Percentiles rank a stretch among this genome's conserved stretches.
Evolutionary conservation across 1,140 invertebrate genomes (phyloP).

Genomic region (Holcopasites calliopsidis): DNA sequence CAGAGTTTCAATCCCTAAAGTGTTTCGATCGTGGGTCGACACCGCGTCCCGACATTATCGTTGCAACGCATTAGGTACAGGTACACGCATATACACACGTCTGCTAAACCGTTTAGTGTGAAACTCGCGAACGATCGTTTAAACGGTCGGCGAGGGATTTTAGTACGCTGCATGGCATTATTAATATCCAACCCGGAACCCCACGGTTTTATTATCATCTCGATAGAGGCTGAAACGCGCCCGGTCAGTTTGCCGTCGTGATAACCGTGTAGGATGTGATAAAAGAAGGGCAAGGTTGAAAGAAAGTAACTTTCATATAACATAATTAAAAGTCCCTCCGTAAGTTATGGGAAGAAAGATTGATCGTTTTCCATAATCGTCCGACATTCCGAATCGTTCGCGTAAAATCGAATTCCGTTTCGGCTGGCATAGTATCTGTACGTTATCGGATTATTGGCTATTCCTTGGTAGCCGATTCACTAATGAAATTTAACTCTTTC

Average conservation of each 20-base stretch:
- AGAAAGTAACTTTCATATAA: no score
- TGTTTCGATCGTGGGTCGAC: conserved; percentile 34
- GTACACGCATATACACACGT: conserved; percentile 15
- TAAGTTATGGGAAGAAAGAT: no score
- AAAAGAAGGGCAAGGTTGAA: not conserved
- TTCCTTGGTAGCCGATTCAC: not conserved
- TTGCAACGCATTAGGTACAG: conserved; percentile 37
- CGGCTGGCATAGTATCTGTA: not conserved
- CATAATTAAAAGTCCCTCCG: no score
- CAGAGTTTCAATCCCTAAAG: no score
- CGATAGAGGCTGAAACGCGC: conserved; percentile 19
- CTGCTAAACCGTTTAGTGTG: conserved; percentile 61
- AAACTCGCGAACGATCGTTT: conserved; percentile 60
- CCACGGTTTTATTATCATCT: conserved; percentile 54
- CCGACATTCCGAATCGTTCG: conserved; percentile 27
- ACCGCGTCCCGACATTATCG: conserved; percentile 43
- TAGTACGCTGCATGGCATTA: conserved; percentile 49
- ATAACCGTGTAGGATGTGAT: not conserved
- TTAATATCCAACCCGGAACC: conserved; percentile 45
- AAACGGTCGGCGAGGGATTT: conserved; percentile 50
- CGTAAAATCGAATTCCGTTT: not conserved
- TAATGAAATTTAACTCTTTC: not conserved
- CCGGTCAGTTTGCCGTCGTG: not conserved
- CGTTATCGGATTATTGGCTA: conserved; percentile 18
- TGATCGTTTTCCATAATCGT: no score